Base-by-base conservation (phyloP, 2,797 vertebrate genomes). In the Ambastaia sidthimunki region DNA sequence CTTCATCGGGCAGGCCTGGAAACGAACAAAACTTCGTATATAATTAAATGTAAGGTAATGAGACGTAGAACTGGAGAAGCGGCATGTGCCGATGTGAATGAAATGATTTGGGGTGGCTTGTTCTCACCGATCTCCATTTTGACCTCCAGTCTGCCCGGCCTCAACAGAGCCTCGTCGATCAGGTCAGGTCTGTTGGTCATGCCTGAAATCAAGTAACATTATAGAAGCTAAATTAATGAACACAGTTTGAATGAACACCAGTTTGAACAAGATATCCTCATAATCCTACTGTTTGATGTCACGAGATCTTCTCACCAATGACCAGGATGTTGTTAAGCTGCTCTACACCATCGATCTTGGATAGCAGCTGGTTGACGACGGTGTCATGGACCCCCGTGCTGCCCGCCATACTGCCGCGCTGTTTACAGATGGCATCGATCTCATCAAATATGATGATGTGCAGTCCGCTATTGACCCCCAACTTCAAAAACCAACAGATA, bases 381-480 rank as follows among this genome's bases (percentile, higher is more conserved):
- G 97, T 99, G 90, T 99, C 97, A 0, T 99, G 97, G 84, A 99
- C 97, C 0, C 97, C 97, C 0, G 97, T 98, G 90, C 97, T 98
- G 0, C 97, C 97, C 0, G 96, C 96, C 97, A 98, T 98, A 91
- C 96, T 98, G 75, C 97, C 97, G 41, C 97, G 93, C 91, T 99
- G 97, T 88, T 98, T 99, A 87, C 97, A 99, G 91, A 99, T 98
- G 7, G 97, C 97, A 37, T 98, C 97, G 0, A 99, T 98, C 92
- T 99, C 97, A 76, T 99, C 97, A 47, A 99, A 97, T 88, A 99
- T 99, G 85, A 99, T 97, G 90, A 99, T 99, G 86, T 99, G 97
- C 47, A 99, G 93, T 7, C 97, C 96, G 12, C 97, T 99, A 92
- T 99, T 99, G 16, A 95, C 94, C 7, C 96, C 97, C 1, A 98